These are phyloP conservation scores for Epinephelus awoara DNA, from an alignment of 2,797 vertebrate species.

Conservation along the genomic window DNA sequence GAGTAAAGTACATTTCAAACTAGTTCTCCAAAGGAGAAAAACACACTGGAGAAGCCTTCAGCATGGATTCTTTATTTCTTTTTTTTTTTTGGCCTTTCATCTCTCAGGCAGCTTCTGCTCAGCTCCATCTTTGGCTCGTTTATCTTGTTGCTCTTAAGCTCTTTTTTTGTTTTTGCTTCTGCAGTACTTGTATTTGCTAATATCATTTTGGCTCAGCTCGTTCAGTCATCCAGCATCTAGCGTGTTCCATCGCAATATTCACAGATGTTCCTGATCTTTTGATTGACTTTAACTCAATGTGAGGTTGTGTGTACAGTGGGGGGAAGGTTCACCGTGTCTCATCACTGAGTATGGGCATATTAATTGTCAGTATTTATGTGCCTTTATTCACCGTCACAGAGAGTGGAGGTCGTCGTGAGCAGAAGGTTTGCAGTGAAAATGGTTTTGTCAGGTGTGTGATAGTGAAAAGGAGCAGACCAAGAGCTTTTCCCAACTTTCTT, in stretches of 20 bases:
- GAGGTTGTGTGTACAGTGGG: background rate
- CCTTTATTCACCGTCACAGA: background rate
- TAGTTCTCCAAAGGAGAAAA: constrained; percentile 60
- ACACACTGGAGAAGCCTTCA: constrained; percentile 51
- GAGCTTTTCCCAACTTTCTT: background rate
- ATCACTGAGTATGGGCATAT: background rate
- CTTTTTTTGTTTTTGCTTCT: constrained; percentile 29
- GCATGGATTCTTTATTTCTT: constrained; percentile 11
- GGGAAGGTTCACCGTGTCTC: background rate
- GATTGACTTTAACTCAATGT: background rate
- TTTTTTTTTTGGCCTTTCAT: constrained; percentile 60
- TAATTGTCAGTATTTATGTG: background rate
- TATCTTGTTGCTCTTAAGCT: constrained; percentile 24
- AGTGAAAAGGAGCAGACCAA: background rate
- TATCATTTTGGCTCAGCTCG: constrained; percentile 19
- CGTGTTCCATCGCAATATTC: background rate
- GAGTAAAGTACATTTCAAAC: constrained; percentile 74
- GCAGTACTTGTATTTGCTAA: constrained; percentile 7
- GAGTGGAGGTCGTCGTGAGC: background rate
- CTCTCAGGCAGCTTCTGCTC: constrained; percentile 42
- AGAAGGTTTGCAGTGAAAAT: background rate
- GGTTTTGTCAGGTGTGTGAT: background rate
- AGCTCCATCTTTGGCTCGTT: constrained; percentile 44
- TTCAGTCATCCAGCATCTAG: background rate
- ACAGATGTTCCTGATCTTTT: background rate